phyloP scores from a whole-genome alignment of 2,797 vertebrate genomes.

The Phyllotis vaccarum region DNA sequence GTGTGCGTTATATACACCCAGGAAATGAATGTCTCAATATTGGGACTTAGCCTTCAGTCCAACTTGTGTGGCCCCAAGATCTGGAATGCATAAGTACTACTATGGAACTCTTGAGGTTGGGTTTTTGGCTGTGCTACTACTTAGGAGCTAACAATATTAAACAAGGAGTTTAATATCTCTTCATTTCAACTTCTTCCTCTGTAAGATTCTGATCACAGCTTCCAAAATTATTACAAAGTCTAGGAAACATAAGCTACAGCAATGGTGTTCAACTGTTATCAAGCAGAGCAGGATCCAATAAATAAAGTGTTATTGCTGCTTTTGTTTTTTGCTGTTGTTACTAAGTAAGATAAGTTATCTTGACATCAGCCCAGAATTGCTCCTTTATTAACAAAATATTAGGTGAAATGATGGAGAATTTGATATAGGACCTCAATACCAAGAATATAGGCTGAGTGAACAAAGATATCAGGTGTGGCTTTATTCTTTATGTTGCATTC shows the following conservation, averaged over 20 bases:
- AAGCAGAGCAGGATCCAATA: neutral
- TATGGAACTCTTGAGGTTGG: neutral
- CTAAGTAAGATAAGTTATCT: neutral
- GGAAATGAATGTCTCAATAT: neutral
- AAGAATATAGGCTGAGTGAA: neutral
- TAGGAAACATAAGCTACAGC: neutral
- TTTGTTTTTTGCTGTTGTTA: neutral
- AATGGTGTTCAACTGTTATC: neutral
- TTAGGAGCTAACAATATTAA: neutral
- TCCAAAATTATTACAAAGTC: neutral
- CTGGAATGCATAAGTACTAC: no score
- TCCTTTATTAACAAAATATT: neutral
- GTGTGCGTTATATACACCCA: neutral
- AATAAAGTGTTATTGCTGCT: neutral
- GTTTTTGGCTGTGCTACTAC: neutral
- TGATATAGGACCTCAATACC: neutral
- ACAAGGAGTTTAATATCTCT: conserved; percentile 24
- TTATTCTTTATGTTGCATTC: neutral
- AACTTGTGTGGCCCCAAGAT: neutral
- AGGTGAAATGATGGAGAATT: neutral
- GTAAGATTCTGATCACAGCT: neutral
- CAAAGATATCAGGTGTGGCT: neutral
- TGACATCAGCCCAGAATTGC: neutral
- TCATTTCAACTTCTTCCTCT: neutral
- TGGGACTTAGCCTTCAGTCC: neutral